A percentile compares a stretch with the other conserved stretches of the same genome.
Conservation (phyloP, 2,113 vertebrate species). For the Malaclemys terrapin region DNA sequence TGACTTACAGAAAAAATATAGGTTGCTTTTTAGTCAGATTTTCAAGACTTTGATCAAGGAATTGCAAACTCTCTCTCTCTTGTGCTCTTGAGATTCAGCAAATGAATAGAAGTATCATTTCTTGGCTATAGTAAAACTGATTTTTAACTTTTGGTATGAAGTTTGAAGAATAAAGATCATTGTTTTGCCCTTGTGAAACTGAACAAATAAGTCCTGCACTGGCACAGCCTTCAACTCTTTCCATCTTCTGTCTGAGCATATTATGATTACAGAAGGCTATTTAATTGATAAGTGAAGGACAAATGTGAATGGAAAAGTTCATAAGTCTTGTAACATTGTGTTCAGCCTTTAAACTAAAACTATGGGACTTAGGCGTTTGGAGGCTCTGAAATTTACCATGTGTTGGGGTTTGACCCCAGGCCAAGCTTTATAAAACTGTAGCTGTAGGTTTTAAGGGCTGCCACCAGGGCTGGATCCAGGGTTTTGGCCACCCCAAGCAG, state of each 20-base stretch:
- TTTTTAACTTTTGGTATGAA: conserved; percentile 17
- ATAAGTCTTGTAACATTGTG: background rate
- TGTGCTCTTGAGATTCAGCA: conserved; percentile 21
- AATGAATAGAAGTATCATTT: conserved; percentile 7
- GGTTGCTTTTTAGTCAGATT: background rate
- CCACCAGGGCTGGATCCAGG: too few relatives aligned
- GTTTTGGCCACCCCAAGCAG: too few relatives aligned
- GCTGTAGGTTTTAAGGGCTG: background rate
- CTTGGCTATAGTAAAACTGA: conserved; percentile 6
- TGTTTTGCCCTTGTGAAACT: conserved; percentile 8
- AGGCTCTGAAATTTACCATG: conserved; percentile 2
- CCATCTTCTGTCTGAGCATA: background rate
- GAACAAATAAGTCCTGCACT: background rate
- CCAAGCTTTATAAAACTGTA: background rate
- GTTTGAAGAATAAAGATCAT: conserved; percentile 44
- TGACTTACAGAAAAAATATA: background rate
- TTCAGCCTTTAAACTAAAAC: conserved; percentile 29
- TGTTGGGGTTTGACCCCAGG: background rate
- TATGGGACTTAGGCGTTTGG: background rate
- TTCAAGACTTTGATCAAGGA: conserved; percentile 13
- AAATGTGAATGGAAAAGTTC: conserved; percentile 15
- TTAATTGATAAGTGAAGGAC: conserved; percentile 19
- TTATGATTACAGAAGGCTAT: background rate
- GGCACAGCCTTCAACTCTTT: conserved; percentile 22
- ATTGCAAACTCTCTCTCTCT: background rate